Conservation (phyloP, 2,888 invertebrate species). For the Balanococcus diminutus region DNA sequence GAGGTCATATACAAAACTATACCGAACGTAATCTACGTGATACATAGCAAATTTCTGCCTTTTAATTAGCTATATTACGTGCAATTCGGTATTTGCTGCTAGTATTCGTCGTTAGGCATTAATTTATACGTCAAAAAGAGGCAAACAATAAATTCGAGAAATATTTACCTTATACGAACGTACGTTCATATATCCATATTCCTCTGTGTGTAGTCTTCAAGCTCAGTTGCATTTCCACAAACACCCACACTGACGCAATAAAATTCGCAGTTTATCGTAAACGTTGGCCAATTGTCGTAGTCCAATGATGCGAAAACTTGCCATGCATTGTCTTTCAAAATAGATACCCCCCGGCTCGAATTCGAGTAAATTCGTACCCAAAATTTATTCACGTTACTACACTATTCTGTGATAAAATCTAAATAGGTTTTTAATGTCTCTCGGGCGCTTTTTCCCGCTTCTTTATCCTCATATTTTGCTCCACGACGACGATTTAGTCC, state of each 20-base stretch:
- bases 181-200: background rate
- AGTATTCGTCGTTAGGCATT: background rate
- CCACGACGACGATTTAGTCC: too few species aligned
- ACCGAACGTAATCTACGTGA: background rate
- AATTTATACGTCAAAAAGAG: constrained; percentile 10
- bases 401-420: background rate
- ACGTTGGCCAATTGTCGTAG: background rate
- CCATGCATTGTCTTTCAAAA: constrained; percentile 12
- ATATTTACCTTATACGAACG: background rate
- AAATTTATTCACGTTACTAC: constrained; percentile 1
- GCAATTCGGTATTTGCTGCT: background rate
- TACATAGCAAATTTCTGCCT: background rate
- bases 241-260: background rate
- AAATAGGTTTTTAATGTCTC: constrained; percentile 29
- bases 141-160: background rate
- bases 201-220: background rate
- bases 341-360: background rate
- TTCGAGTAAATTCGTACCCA: background rate
- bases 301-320: constrained; percentile 1
- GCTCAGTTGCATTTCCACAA: background rate
- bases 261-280: constrained; percentile 19
- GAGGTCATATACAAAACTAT: background rate
- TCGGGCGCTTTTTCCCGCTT: background rate
- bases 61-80: constrained; percentile 17
- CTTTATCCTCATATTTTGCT: background rate